Evolutionary conservation across 30 jellyfish, hydroid and myxozoan genomes (phyloP), one percentile per base, ranked within the genome.

Genomic region (Aurelia sp.): DNA sequence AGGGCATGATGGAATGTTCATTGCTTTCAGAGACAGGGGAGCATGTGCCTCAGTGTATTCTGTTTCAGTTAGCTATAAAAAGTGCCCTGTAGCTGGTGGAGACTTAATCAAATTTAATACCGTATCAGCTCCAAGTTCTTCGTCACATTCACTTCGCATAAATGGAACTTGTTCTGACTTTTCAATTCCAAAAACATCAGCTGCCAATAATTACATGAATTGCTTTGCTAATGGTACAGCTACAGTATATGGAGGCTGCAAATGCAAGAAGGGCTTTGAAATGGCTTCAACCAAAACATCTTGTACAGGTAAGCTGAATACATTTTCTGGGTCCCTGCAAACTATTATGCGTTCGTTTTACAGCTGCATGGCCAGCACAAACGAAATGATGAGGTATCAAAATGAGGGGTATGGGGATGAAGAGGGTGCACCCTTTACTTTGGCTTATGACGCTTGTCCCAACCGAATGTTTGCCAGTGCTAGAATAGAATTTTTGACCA

Each of bases 171-270:
- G 97, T 40, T 86, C 76, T 6, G 59, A 65, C 13, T 62, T 73
- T 64, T 67, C 94, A 6, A 66, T 72, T 16, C 86, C 86, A 1
- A 67, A 35, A 1, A 21, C 73, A 31, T 20, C 86, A 24, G 24
- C 72, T 0, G 85, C 10, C 16, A 58, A 63, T 13, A 72, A 41
- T 58, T 77, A 18, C 48, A 80, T 85, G 86, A 16, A 47, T 5
- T 91, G 98, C 47, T 84, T 24, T 65, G 17, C 76, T 13, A 85
- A 91, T 79, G 98, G 98, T 35, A 84, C 96, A 19, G 89, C 74
- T 16, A 41, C 0, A 22, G 65, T 79, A 2, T 77, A 20, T 69
- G 98, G 98, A 12, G 91, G 84, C 22, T 91, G 98, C 72, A 53
- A 67, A 15, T 91, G 98, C 74, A 50, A 69, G 64, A 22, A 64